Evolutionary conservation across 2,888 invertebrate genomes (phyloP).

Genomic region (Colostygia pectinataria): DNA sequence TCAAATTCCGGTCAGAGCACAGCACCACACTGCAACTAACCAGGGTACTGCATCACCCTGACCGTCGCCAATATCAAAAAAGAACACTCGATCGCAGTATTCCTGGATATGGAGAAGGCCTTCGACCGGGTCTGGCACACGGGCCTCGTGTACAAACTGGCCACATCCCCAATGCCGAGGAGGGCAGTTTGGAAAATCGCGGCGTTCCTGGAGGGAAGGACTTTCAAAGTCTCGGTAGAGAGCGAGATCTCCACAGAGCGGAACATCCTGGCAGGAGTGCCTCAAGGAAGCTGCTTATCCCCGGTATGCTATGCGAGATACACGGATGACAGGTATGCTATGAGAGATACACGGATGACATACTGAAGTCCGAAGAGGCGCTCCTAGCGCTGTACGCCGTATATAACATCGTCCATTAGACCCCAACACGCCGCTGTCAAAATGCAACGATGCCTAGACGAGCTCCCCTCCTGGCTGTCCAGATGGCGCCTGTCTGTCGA

Average conservation of each 20-base stretch:
- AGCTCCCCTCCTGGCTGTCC: conserved; percentile 28
- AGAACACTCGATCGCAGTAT: conserved; percentile 35
- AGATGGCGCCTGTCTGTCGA: conserved; percentile 28
- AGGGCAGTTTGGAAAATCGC: too few species aligned
- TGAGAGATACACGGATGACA: neutral
- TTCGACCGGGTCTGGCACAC: conserved; percentile 46
- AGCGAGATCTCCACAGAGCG: neutral
- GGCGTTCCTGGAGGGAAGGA: neutral
- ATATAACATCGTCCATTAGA: conserved; percentile 3
- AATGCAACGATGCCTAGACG: conserved; percentile 22
- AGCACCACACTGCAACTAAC: too few species aligned
- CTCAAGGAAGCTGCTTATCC: conserved; percentile 19
- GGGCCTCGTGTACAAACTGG: conserved; percentile 39
- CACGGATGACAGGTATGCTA: conserved; percentile 33
- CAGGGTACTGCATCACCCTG: too few species aligned
- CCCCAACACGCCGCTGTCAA: neutral
- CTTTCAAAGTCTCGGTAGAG: neutral
- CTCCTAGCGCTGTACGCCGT: conserved; percentile 16
- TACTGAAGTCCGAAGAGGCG: too few species aligned
- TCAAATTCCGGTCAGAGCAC: too few species aligned
- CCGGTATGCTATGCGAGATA: conserved; percentile 28
- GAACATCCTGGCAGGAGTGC: neutral
- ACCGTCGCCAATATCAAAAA: too few species aligned
- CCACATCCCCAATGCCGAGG: too few species aligned
- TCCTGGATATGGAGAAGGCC: conserved; percentile 35